Conservation (phyloP, 2,888 invertebrate genomes). For the Rhogogaster chlorosoma region DNA sequence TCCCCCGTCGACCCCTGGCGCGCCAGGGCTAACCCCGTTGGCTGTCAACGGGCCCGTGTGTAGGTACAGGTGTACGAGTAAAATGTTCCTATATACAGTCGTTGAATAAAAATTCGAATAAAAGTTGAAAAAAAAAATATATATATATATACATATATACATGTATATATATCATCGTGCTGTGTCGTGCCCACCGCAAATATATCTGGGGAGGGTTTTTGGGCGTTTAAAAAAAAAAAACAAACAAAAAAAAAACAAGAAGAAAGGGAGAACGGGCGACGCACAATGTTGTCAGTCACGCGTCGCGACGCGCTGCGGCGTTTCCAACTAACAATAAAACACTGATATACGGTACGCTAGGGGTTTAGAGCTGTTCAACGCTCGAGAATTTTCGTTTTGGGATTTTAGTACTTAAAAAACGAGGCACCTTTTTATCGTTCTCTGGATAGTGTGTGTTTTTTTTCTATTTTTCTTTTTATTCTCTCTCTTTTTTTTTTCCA, state of each 20-base stretch:
- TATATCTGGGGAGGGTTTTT: slow-evolving; percentile 2
- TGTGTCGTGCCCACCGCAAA: not conserved
- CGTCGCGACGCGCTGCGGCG: not conserved
- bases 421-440: not conserved
- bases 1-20: slow-evolving; percentile 54
- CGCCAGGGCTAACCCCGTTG: slow-evolving; percentile 18
- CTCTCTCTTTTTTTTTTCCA: not conserved
- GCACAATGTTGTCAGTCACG: slow-evolving; percentile 40
- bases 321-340: slow-evolving; percentile 37
- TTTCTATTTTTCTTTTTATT: not conserved
- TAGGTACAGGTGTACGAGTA: not conserved
- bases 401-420: not conserved
- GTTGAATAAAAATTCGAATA: slow-evolving; percentile 6
- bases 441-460: not conserved
- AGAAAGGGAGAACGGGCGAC: not conserved
- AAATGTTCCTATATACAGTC: slow-evolving; percentile 9
- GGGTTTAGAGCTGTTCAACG: slow-evolving; percentile 1
- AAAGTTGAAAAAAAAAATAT: slow-evolving; percentile 26
- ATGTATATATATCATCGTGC: too few species aligned
- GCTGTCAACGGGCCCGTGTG: slow-evolving; percentile 6
- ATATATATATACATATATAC: too few species aligned
- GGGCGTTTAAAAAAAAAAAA: not conserved
- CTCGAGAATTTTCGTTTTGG: slow-evolving; percentile 17
- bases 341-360: slow-evolving; percentile 32
- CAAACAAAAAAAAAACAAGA: not conserved